Percentiles rank a stretch among this genome's conserved stretches.
Evolutionary conservation across 2,113 vertebrate genomes (phyloP).

Genomic region (Lethenteron reissneri): DNA sequence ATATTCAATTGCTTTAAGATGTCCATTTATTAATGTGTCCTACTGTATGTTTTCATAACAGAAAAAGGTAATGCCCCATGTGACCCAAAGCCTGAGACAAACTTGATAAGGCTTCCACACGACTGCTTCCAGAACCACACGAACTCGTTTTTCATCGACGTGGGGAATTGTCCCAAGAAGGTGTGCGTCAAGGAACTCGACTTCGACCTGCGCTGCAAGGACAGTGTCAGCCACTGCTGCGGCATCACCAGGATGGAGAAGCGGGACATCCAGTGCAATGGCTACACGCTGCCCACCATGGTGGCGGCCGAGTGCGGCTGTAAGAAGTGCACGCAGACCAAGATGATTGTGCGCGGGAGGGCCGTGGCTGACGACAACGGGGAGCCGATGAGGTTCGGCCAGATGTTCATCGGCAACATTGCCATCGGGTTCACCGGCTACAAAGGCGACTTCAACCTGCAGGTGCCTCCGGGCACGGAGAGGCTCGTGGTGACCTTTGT

Average conservation of each 20-base stretch:
- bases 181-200: conserved; percentile 49
- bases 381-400: conserved; percentile 80
- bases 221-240: conserved; percentile 52
- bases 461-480: conserved; percentile 48
- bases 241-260: conserved; percentile 50
- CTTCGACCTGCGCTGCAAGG: conserved; percentile 55
- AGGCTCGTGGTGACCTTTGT: conserved; percentile 84
- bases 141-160: conserved; percentile 54
- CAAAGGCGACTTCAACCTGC: conserved; percentile 78
- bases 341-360: conserved; percentile 45
- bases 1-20: too few relatives aligned
- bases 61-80: conserved; percentile 38
- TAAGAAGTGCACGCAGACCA: conserved; percentile 54
- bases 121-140: conserved; percentile 76
- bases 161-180: conserved; percentile 48
- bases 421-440: conserved; percentile 77
- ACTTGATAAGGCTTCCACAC: conserved; percentile 55
- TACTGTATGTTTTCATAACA: conserved; percentile 20
- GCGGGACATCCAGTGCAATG: conserved; percentile 40
- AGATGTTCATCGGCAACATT: conserved; percentile 55
- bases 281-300: conserved; percentile 58
- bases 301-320: conserved; percentile 50
- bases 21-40: background rate
- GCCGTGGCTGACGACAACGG: conserved; percentile 58
- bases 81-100: conserved; percentile 38